Evolutionary conservation across 2,888 invertebrate species (phyloP).

Genomic region (Lampropteryx suffumata): DNA sequence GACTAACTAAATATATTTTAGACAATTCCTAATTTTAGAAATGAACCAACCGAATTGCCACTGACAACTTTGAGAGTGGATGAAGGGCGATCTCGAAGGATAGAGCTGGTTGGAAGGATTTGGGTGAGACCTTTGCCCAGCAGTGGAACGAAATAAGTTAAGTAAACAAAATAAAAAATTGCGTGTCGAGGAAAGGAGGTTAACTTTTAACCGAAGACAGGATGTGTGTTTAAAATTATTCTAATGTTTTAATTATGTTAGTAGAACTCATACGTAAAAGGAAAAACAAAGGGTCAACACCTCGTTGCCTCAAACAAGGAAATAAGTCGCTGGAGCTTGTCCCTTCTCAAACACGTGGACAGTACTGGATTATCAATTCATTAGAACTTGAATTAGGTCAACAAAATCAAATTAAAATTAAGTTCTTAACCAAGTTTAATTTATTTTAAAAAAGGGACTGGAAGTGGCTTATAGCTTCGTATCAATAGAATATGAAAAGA

Average conservation of each 20-base stretch:
- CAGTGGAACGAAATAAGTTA: no score
- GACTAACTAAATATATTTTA: no score
- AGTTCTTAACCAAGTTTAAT: background rate
- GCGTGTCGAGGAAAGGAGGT: no score
- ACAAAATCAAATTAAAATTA: background rate
- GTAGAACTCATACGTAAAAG: background rate
- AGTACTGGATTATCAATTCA: background rate
- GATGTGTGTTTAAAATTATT: background rate
- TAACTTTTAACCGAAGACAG: background rate
- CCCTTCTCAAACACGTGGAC: background rate
- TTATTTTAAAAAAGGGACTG: background rate
- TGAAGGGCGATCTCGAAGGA: no score
- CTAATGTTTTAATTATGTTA: conserved; percentile 1
- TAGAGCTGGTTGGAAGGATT: no score
- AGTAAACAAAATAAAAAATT: no score
- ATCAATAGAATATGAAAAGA: conserved; percentile 52
- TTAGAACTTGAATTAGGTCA: background rate
- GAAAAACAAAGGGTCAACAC: conserved; percentile 1
- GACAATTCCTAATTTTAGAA: no score
- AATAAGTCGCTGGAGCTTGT: background rate
- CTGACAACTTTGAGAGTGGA: no score
- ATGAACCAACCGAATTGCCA: no score
- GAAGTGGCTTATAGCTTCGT: conserved; percentile 21
- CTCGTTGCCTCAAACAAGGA: conserved; percentile 1
- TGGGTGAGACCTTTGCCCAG: no score